phyloP scores from a whole-genome alignment of 2,888 invertebrate species.

The Melangyna quadrimaculata region DNA sequence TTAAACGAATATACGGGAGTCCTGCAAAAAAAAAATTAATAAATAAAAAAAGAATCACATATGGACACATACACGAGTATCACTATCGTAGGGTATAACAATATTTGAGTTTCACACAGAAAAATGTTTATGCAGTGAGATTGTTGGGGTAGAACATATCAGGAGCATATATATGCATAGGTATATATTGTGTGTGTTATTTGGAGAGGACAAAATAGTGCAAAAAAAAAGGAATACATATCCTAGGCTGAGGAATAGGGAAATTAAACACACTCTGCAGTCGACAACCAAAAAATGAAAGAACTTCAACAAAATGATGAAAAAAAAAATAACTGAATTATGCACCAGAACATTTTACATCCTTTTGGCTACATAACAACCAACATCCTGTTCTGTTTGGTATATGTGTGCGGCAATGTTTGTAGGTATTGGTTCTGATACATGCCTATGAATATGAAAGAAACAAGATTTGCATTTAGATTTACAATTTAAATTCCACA shows the following conservation, averaged over 20 bases:
- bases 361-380: constrained; percentile 69
- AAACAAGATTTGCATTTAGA: constrained; percentile 69
- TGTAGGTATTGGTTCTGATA: background rate
- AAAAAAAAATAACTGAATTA: constrained; percentile 27
- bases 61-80: background rate
- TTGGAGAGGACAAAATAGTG: constrained; percentile 28
- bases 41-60: constrained; percentile 7
- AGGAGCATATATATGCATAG: background rate
- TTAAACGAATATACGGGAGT: constrained; percentile 89
- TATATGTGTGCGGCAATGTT: background rate
- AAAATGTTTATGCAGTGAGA: constrained; percentile 62
- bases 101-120: constrained; percentile 62
- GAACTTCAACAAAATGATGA: background rate
- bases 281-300: constrained; percentile 59
- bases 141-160: constrained; percentile 14
- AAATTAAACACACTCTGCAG: constrained; percentile 68
- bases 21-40: constrained; percentile 81
- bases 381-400: constrained; percentile 56
- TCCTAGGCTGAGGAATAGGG: constrained; percentile 20
- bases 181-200: constrained; percentile 38
- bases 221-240: constrained; percentile 22
- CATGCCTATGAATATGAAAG: constrained; percentile 66
- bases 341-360: constrained; percentile 70
- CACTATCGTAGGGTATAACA: background rate
- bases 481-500: constrained; percentile 68